Percentiles rank a stretch among this genome's conserved stretches.
Conservation (phyloP, 2,888 invertebrate genomes). For the Cacoxenus indagator region DNA sequence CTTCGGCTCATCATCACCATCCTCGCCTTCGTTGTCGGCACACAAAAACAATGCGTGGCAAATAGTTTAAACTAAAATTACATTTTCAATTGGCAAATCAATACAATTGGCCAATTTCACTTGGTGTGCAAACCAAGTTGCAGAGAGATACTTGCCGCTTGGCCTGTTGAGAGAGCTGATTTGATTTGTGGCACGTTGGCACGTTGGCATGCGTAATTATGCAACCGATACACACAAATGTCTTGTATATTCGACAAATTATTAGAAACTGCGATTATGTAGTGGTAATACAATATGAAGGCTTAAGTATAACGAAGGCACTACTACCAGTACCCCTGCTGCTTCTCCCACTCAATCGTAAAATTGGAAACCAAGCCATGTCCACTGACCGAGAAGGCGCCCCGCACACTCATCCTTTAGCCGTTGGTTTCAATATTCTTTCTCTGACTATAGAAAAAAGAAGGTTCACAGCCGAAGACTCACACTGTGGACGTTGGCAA, state of each 20-base stretch:
- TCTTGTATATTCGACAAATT: constrained; percentile 20
- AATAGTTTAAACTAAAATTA: constrained; percentile 49
- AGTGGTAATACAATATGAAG: constrained; percentile 3
- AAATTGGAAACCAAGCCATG: too few species aligned
- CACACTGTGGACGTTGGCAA: too few species aligned
- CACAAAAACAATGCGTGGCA: constrained; percentile 42
- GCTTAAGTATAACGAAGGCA: constrained; percentile 41
- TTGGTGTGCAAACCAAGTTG: constrained; percentile 34
- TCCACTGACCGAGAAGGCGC: too few species aligned
- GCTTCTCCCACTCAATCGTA: too few species aligned
- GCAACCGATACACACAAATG: constrained; percentile 45
- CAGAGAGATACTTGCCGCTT: not conserved
- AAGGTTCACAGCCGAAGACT: too few species aligned
- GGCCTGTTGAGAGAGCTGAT: not conserved
- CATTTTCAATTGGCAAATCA: constrained; percentile 51
- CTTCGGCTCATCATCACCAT: not conserved
- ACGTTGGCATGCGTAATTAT: constrained; percentile 46
- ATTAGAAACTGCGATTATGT: not conserved
- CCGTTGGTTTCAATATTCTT: too few species aligned
- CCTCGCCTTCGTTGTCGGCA: not conserved
- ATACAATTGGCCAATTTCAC: constrained; percentile 51
- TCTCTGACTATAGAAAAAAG: too few species aligned
- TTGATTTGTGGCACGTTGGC: too few species aligned
- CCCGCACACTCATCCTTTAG: too few species aligned
- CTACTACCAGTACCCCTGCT: too few species aligned